Evolutionary conservation across 2,797 vertebrate species (phyloP).

Genomic region (Somateria mollissima): DNA sequence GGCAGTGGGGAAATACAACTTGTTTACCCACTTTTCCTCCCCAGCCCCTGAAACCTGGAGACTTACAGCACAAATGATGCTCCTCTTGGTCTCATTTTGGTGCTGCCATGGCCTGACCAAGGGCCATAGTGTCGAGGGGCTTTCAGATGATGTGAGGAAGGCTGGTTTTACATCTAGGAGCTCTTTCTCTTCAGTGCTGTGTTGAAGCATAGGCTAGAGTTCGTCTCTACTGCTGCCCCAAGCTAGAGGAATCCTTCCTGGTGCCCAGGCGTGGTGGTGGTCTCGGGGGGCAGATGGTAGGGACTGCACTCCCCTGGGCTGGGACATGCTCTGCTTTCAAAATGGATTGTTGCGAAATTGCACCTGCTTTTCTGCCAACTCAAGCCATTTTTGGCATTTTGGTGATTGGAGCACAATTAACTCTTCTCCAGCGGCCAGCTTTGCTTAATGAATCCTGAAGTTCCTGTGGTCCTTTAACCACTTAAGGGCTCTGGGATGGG

Average conservation of each 20-base stretch:
- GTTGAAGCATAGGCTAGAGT: not conserved
- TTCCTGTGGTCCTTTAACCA: conserved; percentile 55
- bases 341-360: conserved; percentile 47
- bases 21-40: not conserved
- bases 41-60: not conserved
- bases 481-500: conserved; percentile 40
- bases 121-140: not conserved
- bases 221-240: not conserved
- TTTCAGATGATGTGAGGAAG: not conserved
- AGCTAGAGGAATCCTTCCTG: not conserved
- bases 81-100: not conserved
- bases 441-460: conserved; percentile 64
- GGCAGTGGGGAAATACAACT: not conserved
- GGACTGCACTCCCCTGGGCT: not conserved
- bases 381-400: conserved; percentile 13
- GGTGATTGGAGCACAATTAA: conserved; percentile 67
- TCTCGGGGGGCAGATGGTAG: not conserved
- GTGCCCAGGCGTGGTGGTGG: accelerated
- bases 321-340: conserved; percentile 51
- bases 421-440: conserved; percentile 56
- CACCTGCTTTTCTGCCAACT: conserved; percentile 66
- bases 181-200: not conserved
- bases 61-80: not conserved
- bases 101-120: not conserved
- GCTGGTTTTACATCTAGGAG: not conserved